These are phyloP conservation scores for Chamaedrilus cognettii DNA, from an alignment of 2,888 invertebrate genomes.

Conservation along the genomic window DNA sequence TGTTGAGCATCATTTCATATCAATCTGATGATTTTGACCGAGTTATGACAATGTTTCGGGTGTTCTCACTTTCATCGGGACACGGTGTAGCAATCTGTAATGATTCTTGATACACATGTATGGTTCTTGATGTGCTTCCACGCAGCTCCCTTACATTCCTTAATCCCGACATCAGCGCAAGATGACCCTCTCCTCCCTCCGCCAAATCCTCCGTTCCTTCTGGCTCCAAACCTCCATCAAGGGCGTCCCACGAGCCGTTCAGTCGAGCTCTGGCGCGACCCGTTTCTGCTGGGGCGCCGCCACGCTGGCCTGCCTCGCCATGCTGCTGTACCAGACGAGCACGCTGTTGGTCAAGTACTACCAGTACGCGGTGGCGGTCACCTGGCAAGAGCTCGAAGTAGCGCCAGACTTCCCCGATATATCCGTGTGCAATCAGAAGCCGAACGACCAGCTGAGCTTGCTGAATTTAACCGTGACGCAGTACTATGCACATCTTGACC, in stretches of 20 bases:
- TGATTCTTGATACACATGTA: too few relatives aligned
- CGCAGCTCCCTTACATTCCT: too few relatives aligned
- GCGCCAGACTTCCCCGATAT: not conserved
- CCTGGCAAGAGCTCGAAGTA: not conserved
- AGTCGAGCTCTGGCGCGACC: not conserved
- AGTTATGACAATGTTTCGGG: too few relatives aligned
- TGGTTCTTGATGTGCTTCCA: too few relatives aligned
- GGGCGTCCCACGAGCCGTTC: slow-evolving; percentile 2
- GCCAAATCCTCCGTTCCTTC: not conserved
- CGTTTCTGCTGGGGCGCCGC: not conserved
- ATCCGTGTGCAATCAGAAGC: slow-evolving; percentile 3
- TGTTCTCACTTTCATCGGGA: too few relatives aligned
- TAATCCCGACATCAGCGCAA: too few relatives aligned
- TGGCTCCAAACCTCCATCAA: not conserved
- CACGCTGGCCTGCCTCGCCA: not conserved
- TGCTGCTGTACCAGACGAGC: not conserved
- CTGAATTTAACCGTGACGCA: not conserved
- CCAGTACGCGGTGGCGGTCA: not conserved
- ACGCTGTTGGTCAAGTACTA: slow-evolving; percentile 2
- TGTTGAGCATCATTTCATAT: too few relatives aligned
- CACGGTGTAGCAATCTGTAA: too few relatives aligned
- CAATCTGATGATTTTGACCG: too few relatives aligned
- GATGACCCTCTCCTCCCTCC: too few relatives aligned
- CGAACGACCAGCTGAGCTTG: slow-evolving; percentile 6
- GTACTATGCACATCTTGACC: too few relatives aligned